Percentiles rank a stretch among this genome's conserved stretches.
phyloP scores from a whole-genome alignment of 2,797 vertebrate species.

The Oryzias sinensis region DNA sequence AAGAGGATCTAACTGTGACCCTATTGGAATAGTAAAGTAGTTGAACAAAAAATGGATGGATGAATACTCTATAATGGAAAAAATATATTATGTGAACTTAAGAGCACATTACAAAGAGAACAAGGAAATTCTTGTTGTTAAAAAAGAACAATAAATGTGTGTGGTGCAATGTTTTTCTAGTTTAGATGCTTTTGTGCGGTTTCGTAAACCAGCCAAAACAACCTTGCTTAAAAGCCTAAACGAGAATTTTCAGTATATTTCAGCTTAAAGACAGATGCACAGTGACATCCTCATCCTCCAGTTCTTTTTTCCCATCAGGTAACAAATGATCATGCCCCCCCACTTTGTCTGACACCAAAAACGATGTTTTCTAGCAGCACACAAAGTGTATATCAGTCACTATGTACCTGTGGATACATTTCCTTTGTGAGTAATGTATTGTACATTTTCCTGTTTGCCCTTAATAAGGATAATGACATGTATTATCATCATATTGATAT shows the following conservation, averaged over 20 bases:
- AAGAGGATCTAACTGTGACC: too few relatives aligned
- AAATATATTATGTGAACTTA: too few relatives aligned
- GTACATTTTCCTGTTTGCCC: background rate
- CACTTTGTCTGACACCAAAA: slow-evolving; percentile 20
- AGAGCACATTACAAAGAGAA: too few relatives aligned
- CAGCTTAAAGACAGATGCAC: slow-evolving; percentile 20
- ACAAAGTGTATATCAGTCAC: slow-evolving; percentile 2
- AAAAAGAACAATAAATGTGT: too few relatives aligned
- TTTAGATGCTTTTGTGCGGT: too few relatives aligned
- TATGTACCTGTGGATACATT: slow-evolving; percentile 3
- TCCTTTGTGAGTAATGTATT: background rate
- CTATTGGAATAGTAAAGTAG: too few relatives aligned
- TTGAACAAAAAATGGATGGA: too few relatives aligned
- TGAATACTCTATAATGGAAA: too few relatives aligned
- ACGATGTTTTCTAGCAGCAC: slow-evolving; percentile 5
- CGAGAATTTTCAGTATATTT: slow-evolving; percentile 11
- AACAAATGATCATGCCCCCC: slow-evolving; percentile 30
- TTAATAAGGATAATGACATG: slow-evolving; percentile 10
- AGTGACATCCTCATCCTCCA: slow-evolving; percentile 27
- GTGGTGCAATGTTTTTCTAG: too few relatives aligned
- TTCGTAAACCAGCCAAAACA: background rate
- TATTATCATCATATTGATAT: slow-evolving; percentile 4
- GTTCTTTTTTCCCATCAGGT: slow-evolving; percentile 37
- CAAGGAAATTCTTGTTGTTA: too few relatives aligned
- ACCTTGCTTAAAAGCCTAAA: background rate